A percentile compares a stretch with the other conserved stretches of the same genome.
Evolutionary conservation across 2,113 vertebrate genomes (phyloP).

Genomic region (Microcebus tavaratra): DNA sequence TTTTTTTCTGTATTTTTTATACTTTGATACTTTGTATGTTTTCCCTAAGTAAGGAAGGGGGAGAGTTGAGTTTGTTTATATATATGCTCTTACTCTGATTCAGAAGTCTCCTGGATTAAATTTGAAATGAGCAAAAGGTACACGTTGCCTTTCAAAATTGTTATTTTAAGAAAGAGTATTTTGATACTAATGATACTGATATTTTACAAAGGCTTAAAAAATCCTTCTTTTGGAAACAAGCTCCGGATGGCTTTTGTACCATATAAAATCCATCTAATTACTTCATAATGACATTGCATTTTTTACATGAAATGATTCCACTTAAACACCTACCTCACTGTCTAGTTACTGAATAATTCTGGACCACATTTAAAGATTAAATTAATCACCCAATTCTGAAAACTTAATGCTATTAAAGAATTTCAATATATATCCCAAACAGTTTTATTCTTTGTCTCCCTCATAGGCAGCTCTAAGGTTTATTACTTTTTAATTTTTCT

Average conservation of each 20-base stretch:
- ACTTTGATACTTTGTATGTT: background rate
- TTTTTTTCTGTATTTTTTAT: background rate
- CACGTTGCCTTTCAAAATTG: background rate
- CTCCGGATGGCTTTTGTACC: background rate
- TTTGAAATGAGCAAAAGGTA: background rate
- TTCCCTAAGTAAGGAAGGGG: background rate
- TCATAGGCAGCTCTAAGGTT: background rate
- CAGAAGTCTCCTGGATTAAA: background rate
- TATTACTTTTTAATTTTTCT: background rate
- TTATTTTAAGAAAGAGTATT: background rate
- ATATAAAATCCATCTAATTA: slow-evolving; percentile 7
- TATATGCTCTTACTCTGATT: background rate
- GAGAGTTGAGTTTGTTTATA: background rate
- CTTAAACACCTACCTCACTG: background rate
- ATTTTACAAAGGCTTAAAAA: background rate
- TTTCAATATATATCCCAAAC: background rate
- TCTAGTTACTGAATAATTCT: slow-evolving; percentile 2
- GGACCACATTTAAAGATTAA: background rate
- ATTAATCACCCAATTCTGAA: background rate
- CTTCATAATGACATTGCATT: background rate
- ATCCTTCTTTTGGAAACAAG: background rate
- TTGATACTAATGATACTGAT: background rate
- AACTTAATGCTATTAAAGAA: background rate
- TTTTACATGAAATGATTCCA: background rate
- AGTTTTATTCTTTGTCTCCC: background rate